These are phyloP conservation scores for Oreochromis spilurus DNA, from an alignment of 2,113 vertebrate species.

Conservation along the genomic window DNA sequence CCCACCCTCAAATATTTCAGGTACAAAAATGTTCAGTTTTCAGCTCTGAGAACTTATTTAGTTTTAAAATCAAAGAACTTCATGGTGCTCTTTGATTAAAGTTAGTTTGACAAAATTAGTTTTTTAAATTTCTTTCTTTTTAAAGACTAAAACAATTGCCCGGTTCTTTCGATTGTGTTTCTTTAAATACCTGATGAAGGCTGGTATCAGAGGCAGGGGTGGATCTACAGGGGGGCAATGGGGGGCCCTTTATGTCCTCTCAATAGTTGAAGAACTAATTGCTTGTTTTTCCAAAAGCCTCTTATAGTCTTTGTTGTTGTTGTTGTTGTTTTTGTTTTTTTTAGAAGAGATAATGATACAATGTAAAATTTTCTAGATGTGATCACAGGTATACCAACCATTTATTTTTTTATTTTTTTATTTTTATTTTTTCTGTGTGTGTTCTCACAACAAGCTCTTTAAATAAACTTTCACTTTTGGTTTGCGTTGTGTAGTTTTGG, in stretches of 20 bases:
- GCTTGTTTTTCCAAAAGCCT: not conserved
- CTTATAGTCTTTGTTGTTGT: accelerated
- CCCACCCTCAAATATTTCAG: not conserved
- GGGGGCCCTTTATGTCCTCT: not conserved
- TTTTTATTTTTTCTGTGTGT: not conserved
- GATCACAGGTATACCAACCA: not conserved
- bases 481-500: not conserved
- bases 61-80: not conserved
- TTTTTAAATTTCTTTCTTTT: not conserved
- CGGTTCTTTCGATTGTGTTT: not conserved
- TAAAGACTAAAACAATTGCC: not conserved
- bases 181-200: not conserved
- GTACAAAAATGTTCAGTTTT: not conserved
- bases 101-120: not conserved
- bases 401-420: not conserved
- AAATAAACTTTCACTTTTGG: not conserved
- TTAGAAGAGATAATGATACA: not conserved
- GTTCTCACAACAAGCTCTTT: not conserved
- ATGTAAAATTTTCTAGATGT: not conserved
- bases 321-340: not conserved
- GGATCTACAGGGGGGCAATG: not conserved
- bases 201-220: not conserved
- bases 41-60: not conserved
- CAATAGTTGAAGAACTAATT: not conserved
- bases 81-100: not conserved